Base-by-base conservation (phyloP, 2,797 vertebrate species). In the Telmatherina bonti region DNA sequence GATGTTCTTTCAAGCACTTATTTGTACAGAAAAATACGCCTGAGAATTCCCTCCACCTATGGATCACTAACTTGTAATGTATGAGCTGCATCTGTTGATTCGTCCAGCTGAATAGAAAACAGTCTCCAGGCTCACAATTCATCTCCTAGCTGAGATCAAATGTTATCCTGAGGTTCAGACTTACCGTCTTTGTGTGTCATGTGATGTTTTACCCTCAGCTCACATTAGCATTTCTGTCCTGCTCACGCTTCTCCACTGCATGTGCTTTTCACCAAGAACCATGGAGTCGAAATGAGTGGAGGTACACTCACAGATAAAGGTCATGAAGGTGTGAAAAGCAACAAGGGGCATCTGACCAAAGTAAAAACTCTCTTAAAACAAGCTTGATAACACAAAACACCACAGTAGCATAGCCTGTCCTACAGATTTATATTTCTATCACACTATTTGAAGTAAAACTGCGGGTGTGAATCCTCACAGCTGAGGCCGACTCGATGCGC, bases 81-180 rank as follows among this genome's bases (percentile, higher is more conserved):
- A 70, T 70, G 53, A 59, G 29, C 60, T 64, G n/a, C 47, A 53
- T 53, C 53, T 45, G 35, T 26, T 0, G 20, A 52, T 53, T 43
- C n/a, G 47, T 53, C 73, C 59, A 45, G 60, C 35, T 58, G 54
- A 63, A 69, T 38, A 45, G 54, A 53, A 75, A 75, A 51, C 35
- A 51, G 52, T 56, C 38, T 22, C 13, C 31, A 35, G 55, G 45
- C 24, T 57, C 1, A 53, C 22, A 52, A 33, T 58, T 60, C 30
- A 51, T 22, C 30, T 31, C 36, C 24, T 13, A 58, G 62, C 52
- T 51, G 0, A 51, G 26, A 56, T 16, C 15, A 30, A 68, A 59
- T 68, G 15, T 33, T 54, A 45, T 33, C 31, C 3, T 0, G 29
- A 60, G 54, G 38, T 36, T 24, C 8, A 47, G 33, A 63, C 26